Base-by-base conservation (phyloP, 2,888 invertebrate species). In the Lucinisca nassula region DNA sequence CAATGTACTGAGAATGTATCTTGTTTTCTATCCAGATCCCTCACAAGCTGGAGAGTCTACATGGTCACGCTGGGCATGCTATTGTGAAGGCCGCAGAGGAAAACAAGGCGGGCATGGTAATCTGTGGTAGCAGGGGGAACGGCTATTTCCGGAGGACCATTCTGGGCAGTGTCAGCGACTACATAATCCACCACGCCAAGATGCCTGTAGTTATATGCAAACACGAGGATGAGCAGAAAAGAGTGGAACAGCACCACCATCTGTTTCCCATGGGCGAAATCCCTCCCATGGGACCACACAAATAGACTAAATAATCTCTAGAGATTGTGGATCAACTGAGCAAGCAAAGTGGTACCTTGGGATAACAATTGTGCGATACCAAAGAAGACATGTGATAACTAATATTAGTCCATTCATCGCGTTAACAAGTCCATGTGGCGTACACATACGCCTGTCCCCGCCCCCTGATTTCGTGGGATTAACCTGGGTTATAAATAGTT, bases 111-210 rank as follows among this genome's bases (percentile, higher is more conserved):
- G 67, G 35, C 4, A 67, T 67, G 67, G 24, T 67, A 14, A 67
- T 67, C 10, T 67, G 67, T 21, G 67, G 67, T 1, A 35, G 35
- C 30, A 3, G 67, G 30, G 67, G 67, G n/a, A 32, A 67, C 35
- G 67, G 67, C 35, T 1, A 35, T 21, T 24, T 67, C 35, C 3
- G 67, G 21, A 10, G 67, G 4, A 67, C 67, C 35, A 35, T 67
- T 17, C 67, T 67, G 32, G 67, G 67, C 67, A 67, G 67, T 35
- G 35, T 67, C 17, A 67, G 67, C 35, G 67, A 67, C 35, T 67
- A 67, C 21, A 67, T 67, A 14, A 21, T 67, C 17, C 67, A 67
- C 67, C 67, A 67, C 35, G 67, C 67, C 67, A 21, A 24, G 12
- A 67, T 67, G 67, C 67, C 67, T 32, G 67, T 67, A 1, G 67